phyloP scores from a whole-genome alignment of 2,888 invertebrate species.

The Ochlodes sylvanus region DNA sequence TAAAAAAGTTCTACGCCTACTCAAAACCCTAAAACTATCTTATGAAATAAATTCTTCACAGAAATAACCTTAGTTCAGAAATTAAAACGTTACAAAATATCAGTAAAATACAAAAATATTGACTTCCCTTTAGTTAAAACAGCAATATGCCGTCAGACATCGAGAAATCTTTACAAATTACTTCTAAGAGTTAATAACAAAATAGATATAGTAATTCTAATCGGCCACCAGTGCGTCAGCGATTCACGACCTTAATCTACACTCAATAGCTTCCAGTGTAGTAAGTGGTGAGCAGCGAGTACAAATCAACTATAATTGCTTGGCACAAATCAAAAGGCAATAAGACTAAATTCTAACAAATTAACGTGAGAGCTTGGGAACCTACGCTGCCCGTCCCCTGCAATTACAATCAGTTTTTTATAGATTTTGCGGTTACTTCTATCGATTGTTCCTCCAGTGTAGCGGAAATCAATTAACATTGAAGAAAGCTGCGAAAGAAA shows the following conservation, averaged over 20 bases:
- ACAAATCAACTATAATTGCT: conserved; percentile 36
- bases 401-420: conserved; percentile 42
- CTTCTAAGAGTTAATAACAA: background rate
- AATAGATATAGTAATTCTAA: conserved; percentile 4
- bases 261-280: conserved; percentile 24
- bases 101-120: too few relatives aligned
- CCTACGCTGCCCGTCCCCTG: conserved; percentile 14
- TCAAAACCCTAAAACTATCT: too few relatives aligned
- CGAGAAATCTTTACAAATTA: background rate
- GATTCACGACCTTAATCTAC: conserved; percentile 28
- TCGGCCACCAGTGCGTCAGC: conserved; percentile 4
- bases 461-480: conserved; percentile 43
- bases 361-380: conserved; percentile 34
- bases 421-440: conserved; percentile 31
- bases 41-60: too few relatives aligned
- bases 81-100: too few relatives aligned
- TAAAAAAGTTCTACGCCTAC: too few relatives aligned
- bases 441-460: conserved; percentile 40
- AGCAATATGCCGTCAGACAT: too few relatives aligned
- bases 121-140: too few relatives aligned
- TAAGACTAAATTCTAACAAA: conserved; percentile 24
- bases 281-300: conserved; percentile 8
- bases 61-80: too few relatives aligned
- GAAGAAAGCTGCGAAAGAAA: conserved; percentile 31
- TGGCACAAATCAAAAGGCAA: conserved; percentile 27